These are phyloP conservation scores for Glaucomys volans DNA, from an alignment of 2,113 vertebrate species.

Conservation along the genomic window DNA sequence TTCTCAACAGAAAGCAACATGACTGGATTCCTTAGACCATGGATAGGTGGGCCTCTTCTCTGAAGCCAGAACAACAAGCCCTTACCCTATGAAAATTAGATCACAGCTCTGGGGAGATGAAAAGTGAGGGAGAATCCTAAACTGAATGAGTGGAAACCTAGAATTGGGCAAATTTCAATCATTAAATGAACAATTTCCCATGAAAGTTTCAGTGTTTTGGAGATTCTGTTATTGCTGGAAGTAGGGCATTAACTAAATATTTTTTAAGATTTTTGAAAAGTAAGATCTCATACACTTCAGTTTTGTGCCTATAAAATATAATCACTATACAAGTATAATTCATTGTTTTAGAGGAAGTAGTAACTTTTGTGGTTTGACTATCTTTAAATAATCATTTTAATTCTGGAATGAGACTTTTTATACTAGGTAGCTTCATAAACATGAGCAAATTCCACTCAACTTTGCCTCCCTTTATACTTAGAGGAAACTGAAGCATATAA, in stretches of 20 bases:
- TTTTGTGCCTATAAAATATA: not conserved
- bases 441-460: not conserved
- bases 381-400: constrained; percentile 42
- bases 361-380: not conserved
- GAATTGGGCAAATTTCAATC: not conserved
- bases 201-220: not conserved
- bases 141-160: not conserved
- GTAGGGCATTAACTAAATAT: not conserved
- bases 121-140: not conserved
- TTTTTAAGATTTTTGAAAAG: not conserved
- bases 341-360: constrained; percentile 9
- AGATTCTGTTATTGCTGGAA: not conserved
- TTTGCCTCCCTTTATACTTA: not conserved
- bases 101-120: not conserved
- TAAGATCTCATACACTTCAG: not conserved
- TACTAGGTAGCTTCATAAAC: not conserved
- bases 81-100: not conserved
- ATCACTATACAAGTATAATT: not conserved
- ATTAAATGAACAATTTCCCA: not conserved
- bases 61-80: not conserved
- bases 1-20: not conserved
- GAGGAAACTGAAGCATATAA: not conserved
- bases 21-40: not conserved
- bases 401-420: constrained; percentile 23
- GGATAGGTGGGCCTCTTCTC: not conserved